These are phyloP conservation scores for Hoplias malabaricus DNA, from an alignment of 2,113 vertebrate species.

Conservation along the genomic window DNA sequence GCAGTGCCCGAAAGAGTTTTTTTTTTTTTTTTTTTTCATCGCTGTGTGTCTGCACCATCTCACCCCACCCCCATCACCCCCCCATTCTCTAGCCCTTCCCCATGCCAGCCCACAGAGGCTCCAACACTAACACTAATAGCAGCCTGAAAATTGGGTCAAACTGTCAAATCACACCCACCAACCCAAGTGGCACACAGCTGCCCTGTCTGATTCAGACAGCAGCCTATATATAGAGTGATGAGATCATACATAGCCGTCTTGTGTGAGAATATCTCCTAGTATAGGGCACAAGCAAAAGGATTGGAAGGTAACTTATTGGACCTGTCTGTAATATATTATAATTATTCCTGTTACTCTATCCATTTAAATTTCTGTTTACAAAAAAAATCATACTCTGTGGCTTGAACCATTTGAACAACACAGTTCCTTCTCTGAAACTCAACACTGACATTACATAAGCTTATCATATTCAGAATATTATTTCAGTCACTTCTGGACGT, in stretches of 20 bases:
- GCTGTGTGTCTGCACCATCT: constrained; percentile 1
- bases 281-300: background rate
- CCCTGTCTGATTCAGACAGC: constrained; percentile 32
- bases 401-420: too few relatives aligned
- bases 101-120: constrained; percentile 43
- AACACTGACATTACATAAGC: too few relatives aligned
- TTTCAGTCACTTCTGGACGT: too few relatives aligned
- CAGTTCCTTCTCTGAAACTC: too few relatives aligned
- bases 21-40: constrained; percentile 8
- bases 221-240: constrained; percentile 55
- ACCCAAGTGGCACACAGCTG: constrained; percentile 36
- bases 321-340: background rate
- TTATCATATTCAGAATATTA: too few relatives aligned
- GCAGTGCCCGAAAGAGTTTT: constrained; percentile 62
- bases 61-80: background rate
- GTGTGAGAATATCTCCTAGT: background rate
- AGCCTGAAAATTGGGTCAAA: constrained; percentile 62
- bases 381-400: too few relatives aligned
- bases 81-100: constrained; percentile 32
- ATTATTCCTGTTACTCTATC: too few relatives aligned
- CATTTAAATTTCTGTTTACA: too few relatives aligned
- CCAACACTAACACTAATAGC: constrained; percentile 49
- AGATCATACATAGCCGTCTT: constrained; percentile 33
- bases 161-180: constrained; percentile 56
- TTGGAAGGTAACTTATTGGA: background rate